Percentiles rank a stretch among this genome's conserved stretches.
Evolutionary conservation across 2,113 vertebrate genomes (phyloP).

Genomic region (Typhlomys cinereus): DNA sequence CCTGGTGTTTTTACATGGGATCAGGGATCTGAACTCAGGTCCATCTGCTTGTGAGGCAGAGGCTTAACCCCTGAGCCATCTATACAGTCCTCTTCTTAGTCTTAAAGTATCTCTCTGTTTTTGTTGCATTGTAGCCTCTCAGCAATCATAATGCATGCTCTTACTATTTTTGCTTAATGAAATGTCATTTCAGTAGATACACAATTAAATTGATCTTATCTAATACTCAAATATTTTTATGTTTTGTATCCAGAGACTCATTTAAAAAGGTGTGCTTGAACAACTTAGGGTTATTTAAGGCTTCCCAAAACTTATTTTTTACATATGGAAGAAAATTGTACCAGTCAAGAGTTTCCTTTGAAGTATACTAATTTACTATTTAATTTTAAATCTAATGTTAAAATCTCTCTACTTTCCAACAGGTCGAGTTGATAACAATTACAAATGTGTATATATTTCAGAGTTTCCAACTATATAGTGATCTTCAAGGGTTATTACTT

Average conservation of each 20-base stretch:
- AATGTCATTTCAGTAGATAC: neutral
- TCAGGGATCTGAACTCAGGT: no score
- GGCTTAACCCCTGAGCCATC: no score
- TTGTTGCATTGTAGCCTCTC: neutral
- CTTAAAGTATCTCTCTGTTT: neutral
- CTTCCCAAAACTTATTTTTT: constrained; percentile 3
- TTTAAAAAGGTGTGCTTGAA: neutral
- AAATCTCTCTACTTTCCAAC: neutral
- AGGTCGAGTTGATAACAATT: neutral
- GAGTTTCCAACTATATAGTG: neutral
- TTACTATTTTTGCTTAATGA: neutral
- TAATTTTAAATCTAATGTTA: constrained; percentile 44
- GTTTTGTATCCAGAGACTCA: neutral
- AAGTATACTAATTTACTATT: neutral
- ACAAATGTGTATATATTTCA: neutral
- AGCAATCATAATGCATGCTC: constrained; percentile 41
- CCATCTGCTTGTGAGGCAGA: no score
- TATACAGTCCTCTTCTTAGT: no score
- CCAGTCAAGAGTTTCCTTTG: neutral
- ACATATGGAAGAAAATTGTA: constrained; percentile 2
- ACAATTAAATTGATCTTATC: constrained; percentile 1
- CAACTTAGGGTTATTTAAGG: neutral
- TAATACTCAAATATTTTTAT: neutral
- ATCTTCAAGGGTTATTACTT: neutral
- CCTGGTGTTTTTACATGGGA: no score